Base-by-base conservation (phyloP, 2,113 vertebrate genomes). In the Benitochromis conjunctus region DNA sequence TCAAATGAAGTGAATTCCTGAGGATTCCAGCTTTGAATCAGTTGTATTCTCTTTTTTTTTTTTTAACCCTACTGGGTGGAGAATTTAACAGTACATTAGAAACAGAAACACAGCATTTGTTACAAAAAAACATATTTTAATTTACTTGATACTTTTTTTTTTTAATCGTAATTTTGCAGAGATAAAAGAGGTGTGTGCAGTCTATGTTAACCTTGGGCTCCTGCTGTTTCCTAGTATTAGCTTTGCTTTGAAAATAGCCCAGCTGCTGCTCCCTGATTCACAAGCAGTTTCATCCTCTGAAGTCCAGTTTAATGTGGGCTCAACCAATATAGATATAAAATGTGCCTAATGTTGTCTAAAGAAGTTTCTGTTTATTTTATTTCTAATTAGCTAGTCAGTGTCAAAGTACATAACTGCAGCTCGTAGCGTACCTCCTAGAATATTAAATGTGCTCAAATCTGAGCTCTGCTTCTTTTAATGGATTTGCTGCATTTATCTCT, bases 401-500 rank as follows among this genome's bases (percentile, higher is more conserved):
- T 86, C 62, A 55, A 48, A 84, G 29, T 51, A 64, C 87, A 36
- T 31, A 71, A 90, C 16, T 36, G 43, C n/a, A 41, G 60, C 31
- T 14, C 57, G 9, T 24, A 69, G 38, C 19, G 1, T 13, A 41
- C n/a, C 62, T 55, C 16, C 41, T 29, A 7, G 29, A 84, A 82
- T 85, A 46, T 58, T 29, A 29, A 84, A 86, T 85, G 60, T 76
- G 12, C 21, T 88, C 36, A 41, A 69, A 77, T 88, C 82, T 60
- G 38, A 81, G 80, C 64, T 81, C 7, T 74, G 54, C 12, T 13
- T 74, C 86, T 91, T 57, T 84, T 64, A 83, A 85, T 76, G 41
- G 56, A 81, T 81, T 93, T 87, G 85, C 19, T 80, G 80, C 80
- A 19, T 93, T 90, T 89, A 91, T 92, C 92, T 93, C 80, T 6